phyloP scores from a whole-genome alignment of 2,888 invertebrate species.

The Drosophila percnosoma region DNA sequence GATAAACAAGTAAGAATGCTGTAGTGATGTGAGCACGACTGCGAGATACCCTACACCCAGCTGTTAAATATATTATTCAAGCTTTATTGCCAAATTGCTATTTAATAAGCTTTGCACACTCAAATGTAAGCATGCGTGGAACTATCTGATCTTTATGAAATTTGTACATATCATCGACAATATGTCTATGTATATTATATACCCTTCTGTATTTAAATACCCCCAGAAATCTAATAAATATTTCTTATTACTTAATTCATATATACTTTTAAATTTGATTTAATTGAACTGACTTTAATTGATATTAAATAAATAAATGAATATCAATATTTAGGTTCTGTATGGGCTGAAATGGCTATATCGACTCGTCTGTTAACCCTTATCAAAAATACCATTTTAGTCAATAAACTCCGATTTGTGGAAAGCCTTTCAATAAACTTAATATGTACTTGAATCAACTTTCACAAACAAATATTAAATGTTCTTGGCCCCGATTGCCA shows the following conservation, averaged over 20 bases:
- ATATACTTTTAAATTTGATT: too few species aligned
- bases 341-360: neutral
- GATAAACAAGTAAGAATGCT: constrained; percentile 35
- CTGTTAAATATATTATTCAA: neutral
- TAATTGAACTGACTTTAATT: too few species aligned
- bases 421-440: neutral
- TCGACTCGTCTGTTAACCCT: neutral
- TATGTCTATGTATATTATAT: neutral
- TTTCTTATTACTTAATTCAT: too few species aligned
- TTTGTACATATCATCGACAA: too few species aligned
- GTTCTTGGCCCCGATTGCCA: neutral
- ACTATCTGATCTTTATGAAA: neutral
- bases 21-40: neutral
- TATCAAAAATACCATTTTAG: neutral
- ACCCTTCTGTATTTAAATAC: too few species aligned
- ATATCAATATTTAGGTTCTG: too few species aligned
- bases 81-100: neutral
- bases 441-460: neutral
- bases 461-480: neutral
- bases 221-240: too few species aligned
- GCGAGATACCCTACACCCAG: neutral
- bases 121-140: too few species aligned
- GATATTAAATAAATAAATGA: too few species aligned
- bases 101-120: neutral
- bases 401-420: too few species aligned